Evolutionary conservation across 2,797 vertebrate species (phyloP), one percentile per base, ranked within the genome.

Genomic region (Mycteria americana): DNA sequence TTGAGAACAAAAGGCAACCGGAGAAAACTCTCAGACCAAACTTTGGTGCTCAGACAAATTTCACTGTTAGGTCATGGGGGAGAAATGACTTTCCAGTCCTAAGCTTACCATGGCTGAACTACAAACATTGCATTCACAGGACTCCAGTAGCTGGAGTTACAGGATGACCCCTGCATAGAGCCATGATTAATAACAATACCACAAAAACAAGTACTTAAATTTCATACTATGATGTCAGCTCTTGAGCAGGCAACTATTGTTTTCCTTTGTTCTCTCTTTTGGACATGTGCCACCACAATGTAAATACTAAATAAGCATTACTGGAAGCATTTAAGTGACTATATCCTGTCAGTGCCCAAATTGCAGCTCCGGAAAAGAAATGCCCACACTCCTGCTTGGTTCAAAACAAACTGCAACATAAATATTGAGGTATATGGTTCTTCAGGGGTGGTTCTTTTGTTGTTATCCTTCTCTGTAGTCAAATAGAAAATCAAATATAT

Each of bases 61-160:
- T 65, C 35, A 77, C 18, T 56, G n/a, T 33, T 50, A 54, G 0
- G 3, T 23, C 27, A 43, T 14, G 25, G 12, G 8, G 43, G 3
- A 72, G 31, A 63, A 90, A 57, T 53, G 23, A 72, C 69, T 73
- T 92, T 53, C 37, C 59, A 85, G 39, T 63, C 21, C n/a, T 62
- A 41, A 62, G 51, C 25, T 56, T 56, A 67, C 8, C 10, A 33
- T 22, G 8, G 37, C 78, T 43, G 53, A 95, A 41, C 22, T 59
- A 76, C 59, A 90, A 80, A 45, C 68, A 46, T 1, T 48, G 80
- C 70, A 85, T 65, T 81, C 74, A 63, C 39, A 82, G 59, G 57
- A 79, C 83, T 91, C 37, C 93, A 79, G 93, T 96, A 94, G 95
- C 94, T 92, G 91, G 77, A 93, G 63, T 89, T 86, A 91, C 82